Evolutionary conservation across 1,140 invertebrate species (phyloP).

Genomic region (Propsilocerus akamusi): DNA sequence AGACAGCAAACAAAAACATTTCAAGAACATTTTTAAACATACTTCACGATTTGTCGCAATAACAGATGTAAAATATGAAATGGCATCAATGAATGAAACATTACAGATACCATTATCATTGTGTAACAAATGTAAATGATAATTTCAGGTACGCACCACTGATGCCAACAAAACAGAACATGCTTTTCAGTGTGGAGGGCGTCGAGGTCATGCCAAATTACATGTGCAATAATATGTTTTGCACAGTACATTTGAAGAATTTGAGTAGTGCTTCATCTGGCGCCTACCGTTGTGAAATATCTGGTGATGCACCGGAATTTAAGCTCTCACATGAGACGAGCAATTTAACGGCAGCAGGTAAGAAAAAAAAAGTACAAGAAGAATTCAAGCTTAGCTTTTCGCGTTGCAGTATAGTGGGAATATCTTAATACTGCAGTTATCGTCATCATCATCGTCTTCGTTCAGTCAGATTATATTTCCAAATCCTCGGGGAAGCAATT

Average conservation of each 20-base stretch:
- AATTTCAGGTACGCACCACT: conserved; percentile 21
- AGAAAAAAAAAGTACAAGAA: conserved; percentile 12
- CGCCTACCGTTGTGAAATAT: conserved; percentile 39
- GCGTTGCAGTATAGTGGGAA: too few species aligned
- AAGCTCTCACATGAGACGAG: conserved; percentile 32
- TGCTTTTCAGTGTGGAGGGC: conserved; percentile 27
- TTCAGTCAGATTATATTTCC: neutral
- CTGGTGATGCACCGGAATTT: conserved; percentile 41
- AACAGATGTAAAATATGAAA: too few species aligned
- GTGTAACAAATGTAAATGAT: conserved; percentile 10
- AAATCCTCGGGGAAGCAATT: too few species aligned
- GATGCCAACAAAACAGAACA: conserved; percentile 16
- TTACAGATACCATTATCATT: conserved; percentile 20
- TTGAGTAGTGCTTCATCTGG: conserved; percentile 30
- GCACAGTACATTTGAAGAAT: conserved; percentile 30
- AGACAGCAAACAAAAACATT: too few species aligned
- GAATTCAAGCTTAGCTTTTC: neutral
- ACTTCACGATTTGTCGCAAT: too few species aligned
- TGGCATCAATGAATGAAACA: too few species aligned
- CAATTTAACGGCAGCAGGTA: conserved; percentile 41
- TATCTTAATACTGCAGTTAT: too few species aligned
- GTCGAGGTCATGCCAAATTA: conserved; percentile 53
- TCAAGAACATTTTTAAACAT: too few species aligned
- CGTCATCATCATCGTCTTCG: too few species aligned
- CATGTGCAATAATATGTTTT: conserved; percentile 31